Conservation (phyloP, 1,140 invertebrate genomes). For the Colletes latitarsis region DNA sequence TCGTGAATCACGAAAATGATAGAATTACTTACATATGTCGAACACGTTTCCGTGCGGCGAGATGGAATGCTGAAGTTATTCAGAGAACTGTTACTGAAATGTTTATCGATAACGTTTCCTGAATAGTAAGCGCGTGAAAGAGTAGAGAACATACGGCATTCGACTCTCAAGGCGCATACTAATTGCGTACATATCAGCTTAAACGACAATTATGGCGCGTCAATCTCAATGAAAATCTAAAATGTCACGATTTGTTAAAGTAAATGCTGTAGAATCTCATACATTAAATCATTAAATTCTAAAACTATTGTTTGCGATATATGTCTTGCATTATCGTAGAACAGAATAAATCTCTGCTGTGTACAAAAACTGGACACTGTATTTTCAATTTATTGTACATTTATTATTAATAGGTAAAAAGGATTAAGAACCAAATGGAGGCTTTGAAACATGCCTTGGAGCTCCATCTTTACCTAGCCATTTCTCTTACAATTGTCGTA, state of each 20-base stretch:
- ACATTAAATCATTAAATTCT: no score
- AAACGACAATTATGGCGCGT: neutral
- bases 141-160: neutral
- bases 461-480: no score
- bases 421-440: no score
- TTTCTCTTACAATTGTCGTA: no score
- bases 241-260: neutral
- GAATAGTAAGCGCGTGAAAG: constrained; percentile 50
- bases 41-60: constrained; percentile 54
- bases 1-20: constrained; percentile 12
- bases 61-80: constrained; percentile 49
- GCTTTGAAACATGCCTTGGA: no score
- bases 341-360: no score
- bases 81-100: constrained; percentile 58
- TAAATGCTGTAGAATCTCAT: no score
- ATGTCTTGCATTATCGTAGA: no score
- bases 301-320: no score
- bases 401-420: no score
- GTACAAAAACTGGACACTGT: no score
- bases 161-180: constrained; percentile 11
- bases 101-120: constrained; percentile 29
- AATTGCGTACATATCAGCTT: constrained; percentile 30
- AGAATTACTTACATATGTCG: constrained; percentile 24
- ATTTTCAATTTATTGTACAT: no score
- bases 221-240: neutral